Evolutionary conservation across 1,140 invertebrate species (phyloP).

Genomic region (Apis cerana): DNA sequence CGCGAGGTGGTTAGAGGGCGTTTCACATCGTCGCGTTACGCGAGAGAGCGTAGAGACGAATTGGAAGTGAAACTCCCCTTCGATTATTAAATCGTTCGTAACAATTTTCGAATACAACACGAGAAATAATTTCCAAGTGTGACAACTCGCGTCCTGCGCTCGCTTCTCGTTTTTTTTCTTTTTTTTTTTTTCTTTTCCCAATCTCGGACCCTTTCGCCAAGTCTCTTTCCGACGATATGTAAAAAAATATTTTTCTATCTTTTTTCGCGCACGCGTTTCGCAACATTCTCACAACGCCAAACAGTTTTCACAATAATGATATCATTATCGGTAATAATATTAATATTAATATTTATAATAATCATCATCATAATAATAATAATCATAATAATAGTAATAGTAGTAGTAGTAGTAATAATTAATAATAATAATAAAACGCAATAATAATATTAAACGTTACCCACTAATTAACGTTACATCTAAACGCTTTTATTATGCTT

Average conservation of each 20-base stretch:
- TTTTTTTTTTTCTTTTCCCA: background rate
- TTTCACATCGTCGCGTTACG: conserved; percentile 25
- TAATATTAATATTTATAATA: conserved; percentile 60
- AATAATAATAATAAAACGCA: conserved; percentile 65
- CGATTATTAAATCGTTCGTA: background rate
- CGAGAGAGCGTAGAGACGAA: background rate
- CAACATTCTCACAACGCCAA: conserved; percentile 39
- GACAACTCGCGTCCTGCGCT: conserved; percentile 19
- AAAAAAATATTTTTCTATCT: conserved; percentile 60
- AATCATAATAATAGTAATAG: no score
- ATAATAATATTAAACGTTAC: conserved; percentile 65
- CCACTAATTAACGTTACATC: conserved; percentile 68
- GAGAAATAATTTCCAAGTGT: background rate
- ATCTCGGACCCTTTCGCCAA: conserved; percentile 1
- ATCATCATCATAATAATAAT: conserved; percentile 63
- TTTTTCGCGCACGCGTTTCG: conserved; percentile 9
- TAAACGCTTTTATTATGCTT: conserved; percentile 65
- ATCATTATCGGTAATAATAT: conserved; percentile 43
- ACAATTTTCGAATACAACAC: background rate
- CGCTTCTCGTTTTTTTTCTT: conserved; percentile 5
- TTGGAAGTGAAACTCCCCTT: background rate
- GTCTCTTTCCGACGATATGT: conserved; percentile 24
- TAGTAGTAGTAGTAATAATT: conserved; percentile 43
- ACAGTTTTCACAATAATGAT: conserved; percentile 22
- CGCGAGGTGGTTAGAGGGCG: background rate